A percentile compares a stretch with the other conserved stretches of the same genome.
Evolutionary conservation across 2,797 vertebrate genomes (phyloP).

Genomic region (Buphagus erythrorhynchus): DNA sequence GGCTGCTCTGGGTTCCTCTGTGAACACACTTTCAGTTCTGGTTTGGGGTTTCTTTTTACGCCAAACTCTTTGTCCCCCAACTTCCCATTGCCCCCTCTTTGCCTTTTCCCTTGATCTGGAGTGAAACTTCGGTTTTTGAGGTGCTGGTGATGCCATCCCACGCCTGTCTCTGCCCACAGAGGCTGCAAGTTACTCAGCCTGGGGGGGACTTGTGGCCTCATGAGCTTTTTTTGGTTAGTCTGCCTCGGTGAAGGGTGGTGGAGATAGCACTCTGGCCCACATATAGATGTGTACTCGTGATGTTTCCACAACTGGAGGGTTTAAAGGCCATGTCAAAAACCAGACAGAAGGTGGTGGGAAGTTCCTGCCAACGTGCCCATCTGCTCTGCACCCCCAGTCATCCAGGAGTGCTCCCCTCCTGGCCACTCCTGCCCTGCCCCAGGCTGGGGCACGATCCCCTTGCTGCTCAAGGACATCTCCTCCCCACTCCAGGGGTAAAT

Average conservation of each 20-base stretch:
- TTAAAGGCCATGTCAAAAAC: fast-evolving
- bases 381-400: not conserved
- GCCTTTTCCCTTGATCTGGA: not conserved
- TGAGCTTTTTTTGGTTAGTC: not conserved
- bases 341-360: not conserved
- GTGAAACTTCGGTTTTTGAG: not conserved
- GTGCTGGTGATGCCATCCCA: not conserved
- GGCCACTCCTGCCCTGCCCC: not conserved
- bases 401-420: not conserved
- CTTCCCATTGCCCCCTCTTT: not conserved
- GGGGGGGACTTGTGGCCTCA: not conserved
- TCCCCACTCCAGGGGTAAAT: not conserved
- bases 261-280: not conserved
- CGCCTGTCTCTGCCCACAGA: not conserved
- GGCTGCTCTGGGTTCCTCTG: not conserved
- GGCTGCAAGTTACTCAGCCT: not conserved
- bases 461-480: not conserved
- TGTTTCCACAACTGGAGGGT: not conserved
- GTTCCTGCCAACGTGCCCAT: not conserved
- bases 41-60: not conserved
- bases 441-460: not conserved
- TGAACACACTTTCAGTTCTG: not conserved
- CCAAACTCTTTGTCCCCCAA: not conserved
- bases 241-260: not conserved
- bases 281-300: not conserved